Evolutionary conservation across 2,888 invertebrate genomes (phyloP).

Genomic region (Melolontha melolontha): DNA sequence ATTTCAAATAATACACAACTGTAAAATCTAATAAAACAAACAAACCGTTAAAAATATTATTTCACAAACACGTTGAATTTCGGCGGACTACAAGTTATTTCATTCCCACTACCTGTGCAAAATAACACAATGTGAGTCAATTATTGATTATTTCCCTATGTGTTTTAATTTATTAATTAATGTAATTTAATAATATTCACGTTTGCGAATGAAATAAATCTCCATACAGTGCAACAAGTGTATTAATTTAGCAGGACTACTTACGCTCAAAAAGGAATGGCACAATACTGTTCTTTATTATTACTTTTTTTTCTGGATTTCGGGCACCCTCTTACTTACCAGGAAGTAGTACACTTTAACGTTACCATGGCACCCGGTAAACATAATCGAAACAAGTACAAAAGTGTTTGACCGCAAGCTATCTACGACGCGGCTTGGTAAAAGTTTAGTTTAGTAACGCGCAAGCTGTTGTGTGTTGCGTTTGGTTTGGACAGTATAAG

Average conservation of each 20-base stretch:
- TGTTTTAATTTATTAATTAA: no score
- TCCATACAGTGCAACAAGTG: conserved; percentile 21
- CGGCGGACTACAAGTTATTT: neutral
- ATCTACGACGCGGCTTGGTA: conserved; percentile 30
- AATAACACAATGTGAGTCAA: no score
- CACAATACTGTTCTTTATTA: conserved; percentile 29
- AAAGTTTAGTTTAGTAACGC: conserved; percentile 35
- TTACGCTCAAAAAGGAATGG: conserved; percentile 33
- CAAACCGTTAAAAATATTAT: no score
- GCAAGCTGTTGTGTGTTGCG: conserved; percentile 17
- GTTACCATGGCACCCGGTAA: conserved; percentile 56
- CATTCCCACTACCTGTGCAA: no score
- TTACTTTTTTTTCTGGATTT: conserved; percentile 27
- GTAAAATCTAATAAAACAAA: no score
- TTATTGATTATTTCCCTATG: no score
- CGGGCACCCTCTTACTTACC: conserved; percentile 43
- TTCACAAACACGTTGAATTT: no score
- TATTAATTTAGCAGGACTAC: conserved; percentile 24
- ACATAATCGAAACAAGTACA: conserved; percentile 53
- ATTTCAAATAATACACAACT: no score
- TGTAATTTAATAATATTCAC: no score
- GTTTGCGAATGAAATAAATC: neutral
- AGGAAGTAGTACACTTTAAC: conserved; percentile 47
- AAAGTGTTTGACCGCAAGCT: conserved; percentile 50
- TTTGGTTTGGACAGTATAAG: neutral